These are phyloP conservation scores for Brachypterus glaber DNA, from an alignment of 2,888 invertebrate genomes.

Conservation along the genomic window DNA sequence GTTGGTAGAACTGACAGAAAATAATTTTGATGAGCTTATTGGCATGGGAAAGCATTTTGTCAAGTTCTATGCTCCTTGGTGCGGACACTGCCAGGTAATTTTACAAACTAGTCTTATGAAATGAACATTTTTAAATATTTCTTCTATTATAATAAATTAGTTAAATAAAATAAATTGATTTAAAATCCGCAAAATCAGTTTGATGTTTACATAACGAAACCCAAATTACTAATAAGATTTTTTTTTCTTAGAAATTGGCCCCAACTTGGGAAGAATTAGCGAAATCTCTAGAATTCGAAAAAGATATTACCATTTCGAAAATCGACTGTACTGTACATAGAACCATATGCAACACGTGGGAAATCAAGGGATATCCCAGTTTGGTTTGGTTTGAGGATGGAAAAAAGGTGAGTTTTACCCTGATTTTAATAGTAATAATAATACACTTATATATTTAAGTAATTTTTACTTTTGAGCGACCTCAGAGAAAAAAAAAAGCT, in stretches of 20 bases:
- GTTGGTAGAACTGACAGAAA: conserved; percentile 63
- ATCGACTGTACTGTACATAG: conserved; percentile 76
- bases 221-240: neutral
- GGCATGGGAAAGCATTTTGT: conserved; percentile 72
- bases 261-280: conserved; percentile 80
- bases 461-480: no score
- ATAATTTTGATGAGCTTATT: conserved; percentile 64
- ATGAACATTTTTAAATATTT: neutral
- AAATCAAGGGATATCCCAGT: conserved; percentile 81
- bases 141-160: conserved; percentile 5
- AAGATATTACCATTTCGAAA: conserved; percentile 64
- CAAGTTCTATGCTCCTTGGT: conserved; percentile 92
- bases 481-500: no score
- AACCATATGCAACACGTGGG: conserved; percentile 65
- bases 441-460: no score
- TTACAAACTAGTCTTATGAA: conserved; percentile 4
- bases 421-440: no score
- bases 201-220: neutral
- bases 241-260: conserved; percentile 54
- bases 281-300: conserved; percentile 54
- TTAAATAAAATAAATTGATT: neutral
- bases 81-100: conserved; percentile 70
- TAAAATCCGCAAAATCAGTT: neutral
- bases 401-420: conserved; percentile 52
- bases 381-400: conserved; percentile 83